phyloP scores from a whole-genome alignment of 2,113 vertebrate genomes.

The Bombycilla garrulus region DNA sequence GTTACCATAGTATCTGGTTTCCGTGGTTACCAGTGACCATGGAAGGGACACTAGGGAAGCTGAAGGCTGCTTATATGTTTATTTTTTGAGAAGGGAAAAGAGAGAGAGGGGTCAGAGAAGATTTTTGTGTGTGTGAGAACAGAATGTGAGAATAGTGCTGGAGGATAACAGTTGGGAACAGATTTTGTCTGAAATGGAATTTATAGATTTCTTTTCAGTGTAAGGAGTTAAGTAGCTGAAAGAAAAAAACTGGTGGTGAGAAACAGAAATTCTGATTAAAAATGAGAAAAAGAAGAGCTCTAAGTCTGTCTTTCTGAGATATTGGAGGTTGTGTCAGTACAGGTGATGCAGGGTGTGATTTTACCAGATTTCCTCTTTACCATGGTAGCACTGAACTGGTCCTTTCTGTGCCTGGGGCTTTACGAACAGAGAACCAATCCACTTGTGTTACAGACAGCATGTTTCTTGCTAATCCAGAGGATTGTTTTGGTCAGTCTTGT shows the following conservation, averaged over 20 bases:
- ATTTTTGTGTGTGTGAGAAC: slow-evolving; percentile 51
- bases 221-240: slow-evolving; percentile 16
- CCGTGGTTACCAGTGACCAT: slow-evolving; percentile 79
- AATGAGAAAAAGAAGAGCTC: background rate
- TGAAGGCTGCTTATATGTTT: slow-evolving; percentile 24
- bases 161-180: background rate
- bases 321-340: background rate
- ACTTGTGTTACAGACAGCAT: background rate
- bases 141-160: slow-evolving; percentile 45
- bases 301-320: background rate
- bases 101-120: slow-evolving; percentile 20
- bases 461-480: background rate
- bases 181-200: slow-evolving; percentile 35
- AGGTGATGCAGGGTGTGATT: background rate
- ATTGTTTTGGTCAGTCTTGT: background rate
- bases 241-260: background rate
- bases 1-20: slow-evolving; percentile 79
- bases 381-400: background rate
- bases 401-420: background rate
- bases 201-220: slow-evolving; percentile 29
- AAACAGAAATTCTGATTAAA: background rate
- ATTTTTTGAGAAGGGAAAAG: background rate
- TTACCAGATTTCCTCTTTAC: background rate
- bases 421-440: background rate
- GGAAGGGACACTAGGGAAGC: slow-evolving; percentile 66